Base-by-base conservation (phyloP, 2,113 vertebrate species). In the Spermophilus dauricus region DNA sequence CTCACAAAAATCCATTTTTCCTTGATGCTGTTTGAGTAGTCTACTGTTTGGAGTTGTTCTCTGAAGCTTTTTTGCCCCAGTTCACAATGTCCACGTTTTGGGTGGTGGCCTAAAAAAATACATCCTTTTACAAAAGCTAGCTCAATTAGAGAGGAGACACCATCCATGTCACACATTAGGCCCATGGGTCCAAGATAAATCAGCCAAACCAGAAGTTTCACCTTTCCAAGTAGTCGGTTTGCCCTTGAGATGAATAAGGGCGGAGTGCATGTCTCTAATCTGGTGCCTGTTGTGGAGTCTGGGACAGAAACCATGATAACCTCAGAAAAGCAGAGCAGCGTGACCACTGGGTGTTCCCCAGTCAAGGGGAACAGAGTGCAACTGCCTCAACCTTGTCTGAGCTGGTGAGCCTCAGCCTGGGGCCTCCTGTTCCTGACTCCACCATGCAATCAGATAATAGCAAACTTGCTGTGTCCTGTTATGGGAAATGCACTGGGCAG, bases 1-100 rank as follows among this genome's bases (percentile, higher is more conserved):
- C 86, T 93, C 94, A 34, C 8, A 28, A 69, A 91, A 85, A 82
- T 48, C 63, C 63, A 45, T 48, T 93, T 81, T 91, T 96, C 93
- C 77, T 80, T 9, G 2, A 51, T 75, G 48, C 73, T 32, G 82
- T 69, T 53, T 77, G 63, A 69, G n/a, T 67, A 30, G 70, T 51
- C 89, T 77, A 5, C 80, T 93, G 42, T 89, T 73, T 56, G 30
- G 76, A 86, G 48, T n/a, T 76, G 78, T 89, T 78, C 73, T 92
- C 80, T 39, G 32, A 39, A 51, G 76, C 67, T 90, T 81, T 67
- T 96, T 63, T 80, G 94, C 81, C 80, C 65, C 14, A 9, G 88
- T 87, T 89, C 42, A 30, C 70, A 28, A 2, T 87, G 87, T 61
- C 75, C 30, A 3, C 72, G 42, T 65, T 86, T 95, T 91, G 14